A percentile compares a stretch with the other conserved stretches of the same genome.
Evolutionary conservation across 2,888 invertebrate genomes (phyloP).

Genomic region (Calameuta filiformis): DNA sequence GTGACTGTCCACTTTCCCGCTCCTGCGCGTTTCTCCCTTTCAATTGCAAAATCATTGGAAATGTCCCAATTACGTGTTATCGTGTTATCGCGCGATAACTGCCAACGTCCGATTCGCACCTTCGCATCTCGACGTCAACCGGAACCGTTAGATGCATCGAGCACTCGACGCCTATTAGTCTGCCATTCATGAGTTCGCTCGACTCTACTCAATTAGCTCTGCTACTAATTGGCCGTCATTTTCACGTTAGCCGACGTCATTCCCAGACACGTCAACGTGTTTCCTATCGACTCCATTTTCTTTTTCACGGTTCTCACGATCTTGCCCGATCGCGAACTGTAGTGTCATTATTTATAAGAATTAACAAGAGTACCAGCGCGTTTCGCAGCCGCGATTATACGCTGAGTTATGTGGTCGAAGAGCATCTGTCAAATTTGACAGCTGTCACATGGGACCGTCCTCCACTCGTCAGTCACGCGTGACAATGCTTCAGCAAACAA

Average conservation of each 20-base stretch:
- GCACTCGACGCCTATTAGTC: background rate
- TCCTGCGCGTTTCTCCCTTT: background rate
- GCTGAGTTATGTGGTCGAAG: background rate
- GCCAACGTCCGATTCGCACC: background rate
- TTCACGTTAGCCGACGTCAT: background rate
- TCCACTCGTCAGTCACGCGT: background rate
- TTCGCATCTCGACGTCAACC: background rate
- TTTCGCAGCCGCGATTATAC: background rate
- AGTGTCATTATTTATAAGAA: background rate
- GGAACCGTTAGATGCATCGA: background rate
- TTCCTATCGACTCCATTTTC: background rate
- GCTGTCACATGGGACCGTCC: background rate
- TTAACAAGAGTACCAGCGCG: background rate
- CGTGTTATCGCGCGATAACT: background rate
- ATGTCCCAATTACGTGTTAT: background rate
- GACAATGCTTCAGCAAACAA: background rate
- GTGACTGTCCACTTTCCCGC: background rate
- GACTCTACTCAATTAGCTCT: background rate
- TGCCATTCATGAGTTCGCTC: background rate
- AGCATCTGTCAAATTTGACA: background rate
- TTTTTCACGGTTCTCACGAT: background rate
- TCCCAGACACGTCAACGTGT: background rate
- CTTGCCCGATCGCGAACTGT: background rate
- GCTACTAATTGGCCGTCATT: background rate
- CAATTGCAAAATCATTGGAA: background rate